Evolutionary conservation across 2,113 vertebrate genomes (phyloP).

Genomic region (Campylomormyrus tamandua): DNA sequence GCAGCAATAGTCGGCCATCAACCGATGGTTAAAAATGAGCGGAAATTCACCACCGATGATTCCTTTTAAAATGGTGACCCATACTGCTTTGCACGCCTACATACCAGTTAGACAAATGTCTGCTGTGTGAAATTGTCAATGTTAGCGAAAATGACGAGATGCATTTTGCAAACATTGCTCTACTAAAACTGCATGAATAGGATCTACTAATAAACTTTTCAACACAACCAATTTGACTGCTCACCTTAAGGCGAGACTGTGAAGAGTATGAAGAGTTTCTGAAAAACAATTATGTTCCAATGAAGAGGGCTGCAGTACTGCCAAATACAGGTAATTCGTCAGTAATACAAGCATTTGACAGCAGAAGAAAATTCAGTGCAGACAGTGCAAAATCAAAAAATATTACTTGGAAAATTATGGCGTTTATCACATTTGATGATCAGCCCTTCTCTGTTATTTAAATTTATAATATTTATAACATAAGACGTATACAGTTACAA

Average conservation of each 20-base stretch:
- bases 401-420: background rate
- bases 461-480: background rate
- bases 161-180: background rate
- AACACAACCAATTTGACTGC: background rate
- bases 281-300: background rate
- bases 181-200: background rate
- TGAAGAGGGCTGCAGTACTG: background rate
- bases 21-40: too few relatives aligned
- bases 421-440: background rate
- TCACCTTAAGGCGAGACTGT: background rate
- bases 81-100: too few relatives aligned
- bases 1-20: too few relatives aligned
- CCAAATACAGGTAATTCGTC: background rate
- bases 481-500: background rate
- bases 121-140: background rate
- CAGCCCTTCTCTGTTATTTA: background rate
- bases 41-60: too few relatives aligned
- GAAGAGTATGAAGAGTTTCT: background rate
- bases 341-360: background rate
- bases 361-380: background rate
- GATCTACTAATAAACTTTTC: background rate
- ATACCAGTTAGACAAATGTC: too few relatives aligned
- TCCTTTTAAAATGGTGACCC: too few relatives aligned
- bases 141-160: background rate
- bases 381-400: background rate